A percentile compares a stretch with the other conserved stretches of the same genome.
phyloP scores from a whole-genome alignment of 64 coral and sea anemone species.

The Montipora capricornis region DNA sequence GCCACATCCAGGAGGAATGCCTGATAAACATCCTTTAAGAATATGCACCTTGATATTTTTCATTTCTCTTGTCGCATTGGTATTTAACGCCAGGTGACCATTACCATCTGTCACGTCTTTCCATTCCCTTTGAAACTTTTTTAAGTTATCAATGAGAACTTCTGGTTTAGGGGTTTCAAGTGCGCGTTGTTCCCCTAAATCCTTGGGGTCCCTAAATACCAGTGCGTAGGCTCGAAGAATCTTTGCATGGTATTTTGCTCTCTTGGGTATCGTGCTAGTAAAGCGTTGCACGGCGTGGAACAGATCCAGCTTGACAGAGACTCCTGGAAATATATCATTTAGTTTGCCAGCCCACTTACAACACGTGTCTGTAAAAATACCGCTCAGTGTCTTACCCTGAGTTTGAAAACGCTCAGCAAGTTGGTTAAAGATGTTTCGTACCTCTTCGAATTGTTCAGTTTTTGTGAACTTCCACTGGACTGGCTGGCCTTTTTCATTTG shows the following conservation, averaged over 20 bases:
- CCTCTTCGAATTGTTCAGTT: constrained; percentile 19
- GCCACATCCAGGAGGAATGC: no score
- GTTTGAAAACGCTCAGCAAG: background rate
- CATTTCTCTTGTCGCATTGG: no score
- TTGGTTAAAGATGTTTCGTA: background rate
- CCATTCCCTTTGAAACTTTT: no score
- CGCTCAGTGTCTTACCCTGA: background rate
- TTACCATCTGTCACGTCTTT: no score
- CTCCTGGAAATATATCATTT: background rate
- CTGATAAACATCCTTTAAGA: no score
- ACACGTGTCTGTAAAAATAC: constrained; percentile 16
- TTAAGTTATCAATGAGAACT: no score
- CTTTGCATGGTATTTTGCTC: background rate
- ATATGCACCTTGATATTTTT: no score
- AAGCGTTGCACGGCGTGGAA: constrained; percentile 36
- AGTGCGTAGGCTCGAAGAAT: constrained; percentile 4
- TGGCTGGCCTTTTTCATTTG: constrained; percentile 32
- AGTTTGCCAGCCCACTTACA: background rate
- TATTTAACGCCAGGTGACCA: no score
- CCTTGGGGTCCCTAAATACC: background rate
- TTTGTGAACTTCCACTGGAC: background rate
- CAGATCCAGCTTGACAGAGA: constrained; percentile 17
- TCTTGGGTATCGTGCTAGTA: constrained; percentile 17
- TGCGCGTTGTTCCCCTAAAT: background rate
- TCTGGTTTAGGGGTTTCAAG: background rate